These are phyloP conservation scores for Agrypnia vestita DNA, from an alignment of 1,140 invertebrate species.

Conservation along the genomic window DNA sequence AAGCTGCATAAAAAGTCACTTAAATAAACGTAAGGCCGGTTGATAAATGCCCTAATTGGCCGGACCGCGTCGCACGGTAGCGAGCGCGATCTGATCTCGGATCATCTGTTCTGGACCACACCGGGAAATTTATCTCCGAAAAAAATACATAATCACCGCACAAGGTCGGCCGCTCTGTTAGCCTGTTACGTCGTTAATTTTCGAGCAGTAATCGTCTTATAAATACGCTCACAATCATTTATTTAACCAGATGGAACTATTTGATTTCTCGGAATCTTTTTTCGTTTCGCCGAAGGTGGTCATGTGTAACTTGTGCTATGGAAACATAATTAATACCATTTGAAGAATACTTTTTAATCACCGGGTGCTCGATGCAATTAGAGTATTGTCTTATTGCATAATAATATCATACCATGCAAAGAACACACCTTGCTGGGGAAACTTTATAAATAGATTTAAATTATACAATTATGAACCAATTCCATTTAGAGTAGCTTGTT, in stretches of 20 bases:
- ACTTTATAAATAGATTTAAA: too few species aligned
- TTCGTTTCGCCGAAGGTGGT: neutral
- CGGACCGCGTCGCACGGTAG: conserved; percentile 42
- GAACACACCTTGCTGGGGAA: too few species aligned
- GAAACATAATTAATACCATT: too few species aligned
- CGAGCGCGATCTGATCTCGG: conserved; percentile 34
- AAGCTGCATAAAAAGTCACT: conserved; percentile 43
- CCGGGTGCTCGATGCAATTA: too few species aligned
- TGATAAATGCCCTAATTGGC: conserved; percentile 51
- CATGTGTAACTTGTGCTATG: too few species aligned
- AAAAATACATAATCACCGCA: conserved; percentile 36
- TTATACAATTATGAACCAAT: too few species aligned
- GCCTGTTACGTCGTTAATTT: conserved; percentile 23
- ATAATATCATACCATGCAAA: too few species aligned
- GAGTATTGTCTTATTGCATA: too few species aligned
- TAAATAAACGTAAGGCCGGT: conserved; percentile 39
- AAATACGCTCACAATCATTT: conserved; percentile 25
- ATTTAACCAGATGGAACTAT: conserved; percentile 29
- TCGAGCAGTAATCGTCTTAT: conserved; percentile 12
- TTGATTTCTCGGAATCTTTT: conserved; percentile 1
- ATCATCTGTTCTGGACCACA: conserved; percentile 31
- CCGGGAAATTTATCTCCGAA: conserved; percentile 25
- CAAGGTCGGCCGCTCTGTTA: neutral
- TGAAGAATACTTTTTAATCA: too few species aligned
- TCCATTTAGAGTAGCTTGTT: too few species aligned